Percentiles rank a stretch among this genome's conserved stretches.
These are phyloP conservation scores for Cygnus olor DNA, from an alignment of 2,797 vertebrate species.

Conservation along the genomic window DNA sequence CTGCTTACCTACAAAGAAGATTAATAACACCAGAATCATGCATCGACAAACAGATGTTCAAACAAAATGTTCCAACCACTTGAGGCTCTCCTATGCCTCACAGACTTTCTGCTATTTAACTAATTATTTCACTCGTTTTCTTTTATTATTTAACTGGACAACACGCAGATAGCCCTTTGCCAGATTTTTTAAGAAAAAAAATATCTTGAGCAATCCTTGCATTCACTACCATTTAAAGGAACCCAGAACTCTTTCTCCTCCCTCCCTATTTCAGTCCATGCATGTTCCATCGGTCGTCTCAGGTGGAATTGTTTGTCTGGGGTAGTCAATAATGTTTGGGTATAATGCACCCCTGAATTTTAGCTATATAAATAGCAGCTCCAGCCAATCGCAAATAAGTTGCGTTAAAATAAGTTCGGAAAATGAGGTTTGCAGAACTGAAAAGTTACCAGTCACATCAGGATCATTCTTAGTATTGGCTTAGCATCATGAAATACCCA, in stretches of 20 bases:
- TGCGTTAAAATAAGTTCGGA: background rate
- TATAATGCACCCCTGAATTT: background rate
- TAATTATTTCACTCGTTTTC: conserved; percentile 71
- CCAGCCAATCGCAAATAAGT: background rate
- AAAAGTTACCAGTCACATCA: background rate
- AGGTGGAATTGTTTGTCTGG: conserved; percentile 23
- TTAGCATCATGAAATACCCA: background rate
- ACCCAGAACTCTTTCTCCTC: background rate
- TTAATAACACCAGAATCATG: conserved; percentile 72
- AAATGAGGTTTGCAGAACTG: background rate
- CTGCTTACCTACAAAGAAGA: conserved; percentile 91
- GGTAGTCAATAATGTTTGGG: background rate
- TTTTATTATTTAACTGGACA: conserved; percentile 51
- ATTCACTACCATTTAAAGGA: conserved; percentile 30
- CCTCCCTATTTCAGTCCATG: conserved; percentile 26
- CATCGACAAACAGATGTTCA: conserved; percentile 78
- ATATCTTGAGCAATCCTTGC: conserved; percentile 5
- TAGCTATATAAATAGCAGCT: background rate
- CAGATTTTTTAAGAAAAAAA: conserved; percentile 50
- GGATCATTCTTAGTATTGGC: background rate
- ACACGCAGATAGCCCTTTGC: conserved; percentile 43
- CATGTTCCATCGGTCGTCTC: conserved; percentile 31
- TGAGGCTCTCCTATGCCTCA: conserved; percentile 71
- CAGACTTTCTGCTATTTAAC: conserved; percentile 67
- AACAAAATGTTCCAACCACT: conserved; percentile 74